Conservation (phyloP, 2,113 vertebrate species). For the Dicerorhinus sumatrensis region DNA sequence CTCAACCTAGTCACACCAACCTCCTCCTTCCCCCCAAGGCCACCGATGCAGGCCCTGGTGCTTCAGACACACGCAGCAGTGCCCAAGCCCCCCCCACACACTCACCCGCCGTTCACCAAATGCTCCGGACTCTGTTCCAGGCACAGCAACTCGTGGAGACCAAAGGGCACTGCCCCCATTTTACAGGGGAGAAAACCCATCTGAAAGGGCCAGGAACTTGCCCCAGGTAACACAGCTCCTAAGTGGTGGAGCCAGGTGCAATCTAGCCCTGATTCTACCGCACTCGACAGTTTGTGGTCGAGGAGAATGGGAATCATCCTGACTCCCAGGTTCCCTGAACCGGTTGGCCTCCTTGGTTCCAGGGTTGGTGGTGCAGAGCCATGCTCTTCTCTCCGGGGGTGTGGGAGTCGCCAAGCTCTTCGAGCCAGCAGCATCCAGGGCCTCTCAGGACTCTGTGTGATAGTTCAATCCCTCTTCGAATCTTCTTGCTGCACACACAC, state of each 20-base stretch:
- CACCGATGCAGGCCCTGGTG: not conserved
- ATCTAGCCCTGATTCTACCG: not conserved
- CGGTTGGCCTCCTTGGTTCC: not conserved
- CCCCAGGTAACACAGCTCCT: not conserved
- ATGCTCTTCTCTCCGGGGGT: not conserved
- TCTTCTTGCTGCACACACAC: not conserved
- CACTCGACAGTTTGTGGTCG: rapidly evolving
- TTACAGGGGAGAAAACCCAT: not conserved
- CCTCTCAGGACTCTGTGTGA: not conserved
- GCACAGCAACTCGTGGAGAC: not conserved
- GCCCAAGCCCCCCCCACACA: not conserved
- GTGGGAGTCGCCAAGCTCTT: not conserved
- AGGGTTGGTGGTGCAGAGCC: not conserved
- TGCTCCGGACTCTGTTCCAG: not conserved
- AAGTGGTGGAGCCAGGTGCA: not conserved
- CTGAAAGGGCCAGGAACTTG: not conserved
- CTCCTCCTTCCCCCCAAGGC: not conserved
- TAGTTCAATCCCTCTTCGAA: not conserved
- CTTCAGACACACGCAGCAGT: not conserved
- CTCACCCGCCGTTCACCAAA: not conserved
- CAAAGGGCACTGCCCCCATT: not conserved
- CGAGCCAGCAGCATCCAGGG: not conserved
- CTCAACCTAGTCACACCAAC: not conserved
- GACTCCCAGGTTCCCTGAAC: not conserved
- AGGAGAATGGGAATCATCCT: not conserved